Evolutionary conservation across 2,888 invertebrate genomes (phyloP).

Genomic region (Exocentrus adspersus): DNA sequence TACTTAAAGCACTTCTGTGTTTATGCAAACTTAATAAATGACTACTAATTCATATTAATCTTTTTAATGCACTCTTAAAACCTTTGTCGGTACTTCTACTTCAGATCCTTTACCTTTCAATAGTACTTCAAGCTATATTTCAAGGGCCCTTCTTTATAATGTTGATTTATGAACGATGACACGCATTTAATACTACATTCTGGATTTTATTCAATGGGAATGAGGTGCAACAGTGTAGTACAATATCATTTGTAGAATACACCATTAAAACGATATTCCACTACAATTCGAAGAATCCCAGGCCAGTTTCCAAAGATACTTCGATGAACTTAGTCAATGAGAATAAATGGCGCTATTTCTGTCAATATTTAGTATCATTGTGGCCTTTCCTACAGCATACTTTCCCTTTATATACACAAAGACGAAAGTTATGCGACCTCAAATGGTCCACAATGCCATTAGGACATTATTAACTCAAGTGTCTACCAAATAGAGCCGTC

Average conservation of each 20-base stretch:
- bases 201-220: conserved; percentile 18
- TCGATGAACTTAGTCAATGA: conserved; percentile 18
- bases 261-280: conserved; percentile 45
- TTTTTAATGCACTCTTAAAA: neutral
- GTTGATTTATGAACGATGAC: conserved; percentile 23
- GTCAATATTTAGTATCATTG: conserved; percentile 32
- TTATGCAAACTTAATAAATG: neutral
- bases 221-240: conserved; percentile 23
- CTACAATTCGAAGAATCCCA: conserved; percentile 39
- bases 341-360: neutral
- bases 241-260: conserved; percentile 32
- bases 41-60: neutral
- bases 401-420: neutral
- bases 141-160: neutral
- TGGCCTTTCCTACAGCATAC: neutral
- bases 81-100: neutral
- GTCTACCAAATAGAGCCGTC: conserved; percentile 54
- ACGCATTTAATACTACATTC: conserved; percentile 12
- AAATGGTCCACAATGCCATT: conserved; percentile 54
- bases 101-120: neutral
- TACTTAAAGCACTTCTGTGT: neutral
- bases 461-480: conserved; percentile 45
- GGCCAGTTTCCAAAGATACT: neutral
- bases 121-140: neutral
- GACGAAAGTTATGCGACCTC: conserved; percentile 56